Base-by-base conservation (phyloP, 2,888 invertebrate genomes). In the Lasioglossum malachurum region DNA sequence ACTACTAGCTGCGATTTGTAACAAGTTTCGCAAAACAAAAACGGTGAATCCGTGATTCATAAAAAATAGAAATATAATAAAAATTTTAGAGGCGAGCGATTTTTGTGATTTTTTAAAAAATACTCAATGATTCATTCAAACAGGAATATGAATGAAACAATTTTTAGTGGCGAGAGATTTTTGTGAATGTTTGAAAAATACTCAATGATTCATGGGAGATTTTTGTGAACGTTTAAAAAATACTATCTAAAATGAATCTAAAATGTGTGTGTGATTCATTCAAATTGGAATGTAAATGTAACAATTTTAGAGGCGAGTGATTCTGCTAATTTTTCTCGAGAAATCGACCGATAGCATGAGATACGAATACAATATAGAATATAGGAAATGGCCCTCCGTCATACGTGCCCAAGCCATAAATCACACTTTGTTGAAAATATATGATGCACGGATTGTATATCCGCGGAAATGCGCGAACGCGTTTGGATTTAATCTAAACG, bases 401-500 rank as follows among this genome's bases (percentile, higher is more conserved):
- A 16, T 31, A 10, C 12, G 41, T 4, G 14, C n/a, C 14, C 2
- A 38, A 4, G 35, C 7, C 27, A 38, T 53, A 75, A 75, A 75
- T 75, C 75, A 53, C 38, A 53, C 35, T 75, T 16, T 16, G 57
- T 57, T 57, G 38, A 57, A 57, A 38, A 75, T 75, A 75, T 75
- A 75, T 38, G n/a, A 35, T 23, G 35, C 23, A 23, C 49, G 35
- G 31, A 31, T 31, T 57, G 12, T 57, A 35, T 35, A 23, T 35
- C 35, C 8, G 7, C n/a, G 74, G 49, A 49, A 49, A 74, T 74
- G 49, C 35, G 35, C 75, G 57, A n/a, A 57, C 49, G 53, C 38
- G 31, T 74, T 41, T 38, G 57, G 75, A 75, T 75, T 75, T 53
- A 75, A 75, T 57, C 53, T 75, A 53, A 53, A 35, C 57, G 31